phyloP scores from a whole-genome alignment of 2,797 vertebrate species.

The Sebastes flavidus region DNA sequence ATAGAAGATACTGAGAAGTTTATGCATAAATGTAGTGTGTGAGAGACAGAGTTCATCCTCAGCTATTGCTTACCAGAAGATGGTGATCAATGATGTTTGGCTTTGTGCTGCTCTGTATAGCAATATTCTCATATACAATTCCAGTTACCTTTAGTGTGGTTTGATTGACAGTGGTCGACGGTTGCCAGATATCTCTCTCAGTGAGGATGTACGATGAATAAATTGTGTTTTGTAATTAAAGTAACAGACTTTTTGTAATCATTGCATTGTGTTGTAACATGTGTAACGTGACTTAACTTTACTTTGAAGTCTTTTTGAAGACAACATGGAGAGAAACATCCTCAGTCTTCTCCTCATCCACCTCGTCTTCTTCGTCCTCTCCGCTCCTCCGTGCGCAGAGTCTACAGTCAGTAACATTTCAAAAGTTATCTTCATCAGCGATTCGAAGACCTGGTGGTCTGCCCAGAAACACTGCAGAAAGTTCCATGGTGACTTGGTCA shows the following conservation, averaged over 20 bases:
- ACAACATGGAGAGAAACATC: background rate
- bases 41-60: background rate
- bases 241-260: background rate
- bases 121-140: background rate
- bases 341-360: background rate
- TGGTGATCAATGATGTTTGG: background rate
- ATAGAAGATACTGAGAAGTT: background rate
- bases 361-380: background rate
- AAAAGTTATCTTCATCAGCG: rapidly evolving
- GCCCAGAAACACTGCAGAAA: background rate
- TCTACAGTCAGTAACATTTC: rapidly evolving
- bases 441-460: rapidly evolving
- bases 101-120: background rate
- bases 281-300: background rate
- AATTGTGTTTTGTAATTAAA: background rate
- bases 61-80: background rate
- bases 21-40: background rate
- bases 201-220: background rate
- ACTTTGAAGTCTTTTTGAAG: background rate
- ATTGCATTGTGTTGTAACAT: background rate
- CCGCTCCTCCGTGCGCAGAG: rapidly evolving
- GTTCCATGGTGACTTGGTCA: background rate
- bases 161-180: background rate
- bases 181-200: background rate
- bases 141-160: too few relatives aligned